Evolutionary conservation across 2,888 invertebrate species (phyloP), one percentile per base, ranked within the genome.

Genomic region (Gerris lacustris): DNA sequence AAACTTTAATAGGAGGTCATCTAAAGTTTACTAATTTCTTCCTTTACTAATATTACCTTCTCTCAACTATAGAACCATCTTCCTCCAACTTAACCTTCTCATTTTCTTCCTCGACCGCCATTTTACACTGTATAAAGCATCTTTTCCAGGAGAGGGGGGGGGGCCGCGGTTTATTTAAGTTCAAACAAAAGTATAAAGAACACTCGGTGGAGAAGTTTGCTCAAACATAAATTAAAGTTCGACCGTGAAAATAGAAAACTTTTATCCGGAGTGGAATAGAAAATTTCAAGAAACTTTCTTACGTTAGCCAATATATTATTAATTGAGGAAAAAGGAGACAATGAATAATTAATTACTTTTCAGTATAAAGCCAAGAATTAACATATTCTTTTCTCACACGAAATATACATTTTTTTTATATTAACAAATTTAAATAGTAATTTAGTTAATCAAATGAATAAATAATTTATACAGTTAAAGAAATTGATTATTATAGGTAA

Each of bases 1-100:
- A 55, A 55, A 55, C 55, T 55, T 55, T 55, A 55, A 55, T 55
- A 55, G 55, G 55, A 55, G 55, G 55, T 55, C 55, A 55, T 55
- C 55, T 55, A 55, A 55, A 55, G 55, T 55, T 55, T 55, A 55
- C 55, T 55, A 55, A 55, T 55, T 55, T 55, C 55, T 55, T 55
- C 11, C 55, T 55, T 55, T 55, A 55, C 55, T 55, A 55, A 55
- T 55, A 55, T 55, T 55, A 55, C 55, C 55, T 55, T 55, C 31
- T 4, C 31, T 31, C 31, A 55, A 55, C 55, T 55, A 55, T 55
- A 55, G 55, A 55, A 55, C 55, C 55, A 11, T 15, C 55, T 15
- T 11, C 55, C 5, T 2, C 55, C 9, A 55, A 15, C 31, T 31
- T 31, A 31, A 31, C 31, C 31, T 31, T 55, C 55, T 11, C 55